Base-by-base conservation (phyloP, 2,797 vertebrate genomes). In the Cacajao melanocephalus region DNA sequence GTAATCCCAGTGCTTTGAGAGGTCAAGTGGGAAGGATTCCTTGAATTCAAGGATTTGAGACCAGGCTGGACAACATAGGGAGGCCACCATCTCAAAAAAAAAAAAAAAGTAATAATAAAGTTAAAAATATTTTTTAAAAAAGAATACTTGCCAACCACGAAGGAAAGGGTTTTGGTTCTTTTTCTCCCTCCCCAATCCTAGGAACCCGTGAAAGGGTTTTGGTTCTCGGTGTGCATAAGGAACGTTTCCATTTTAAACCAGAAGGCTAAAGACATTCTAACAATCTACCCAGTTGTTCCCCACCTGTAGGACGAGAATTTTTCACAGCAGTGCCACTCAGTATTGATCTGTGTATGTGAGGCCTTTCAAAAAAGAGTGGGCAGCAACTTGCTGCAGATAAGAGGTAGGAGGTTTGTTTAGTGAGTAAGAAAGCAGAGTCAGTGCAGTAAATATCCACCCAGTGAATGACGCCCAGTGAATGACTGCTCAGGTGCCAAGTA, bases 331-430 rank as follows among this genome's bases (percentile, higher is more conserved):
- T 33, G 19, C 81, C 39, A 41, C 15, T 58, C 26, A 10, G 48
- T 84, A 93, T 97, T 79, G 82, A 78, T 82, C 20, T 67, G 33
- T 52, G 67, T 81, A n/a, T 87, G 78, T 85, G n/a, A 73, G 48
- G 13, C 44, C 55, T 80, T 84, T 96, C 86, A 78, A 36, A 48
- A 78, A 82, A 94, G 55, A 87, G 30, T 50, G 52, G 88, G 85
- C 64, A 87, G 64, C 22, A 30, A 44, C 72, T 90, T 81, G 36
- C 67, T 95, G 30, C 26, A 73, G 80, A 89, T 85, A 89, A 70
- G 28, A 91, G 30, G 70, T 61, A 58, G 81, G 80, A 58, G 72
- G 44, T 85, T 82, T 96, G 55, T 50, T 95, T 84, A 92, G 12
- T 84, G 88, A 85, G 33, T 83, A 82, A 87, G 70, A 78, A 86